phyloP scores from a whole-genome alignment of 2,113 vertebrate genomes.

The Chrysochloris asiatica region DNA sequence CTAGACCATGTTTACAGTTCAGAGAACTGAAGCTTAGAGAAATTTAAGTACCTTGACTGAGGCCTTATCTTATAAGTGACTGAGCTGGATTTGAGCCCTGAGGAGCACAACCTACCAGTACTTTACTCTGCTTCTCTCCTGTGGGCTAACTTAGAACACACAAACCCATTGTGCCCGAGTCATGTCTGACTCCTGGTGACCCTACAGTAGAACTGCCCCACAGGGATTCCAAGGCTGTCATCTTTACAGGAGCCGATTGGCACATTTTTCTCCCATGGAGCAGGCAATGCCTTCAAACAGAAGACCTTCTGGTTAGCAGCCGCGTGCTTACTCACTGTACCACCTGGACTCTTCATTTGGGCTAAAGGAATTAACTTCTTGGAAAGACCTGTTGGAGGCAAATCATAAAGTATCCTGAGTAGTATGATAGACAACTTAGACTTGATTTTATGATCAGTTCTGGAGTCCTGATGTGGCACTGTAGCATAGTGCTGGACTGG shows the following conservation, averaged over 20 bases:
- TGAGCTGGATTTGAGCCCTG: neutral
- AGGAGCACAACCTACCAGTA: neutral
- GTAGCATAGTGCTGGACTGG: too few species aligned
- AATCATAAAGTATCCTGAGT: conserved; percentile 11
- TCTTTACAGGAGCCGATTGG: neutral
- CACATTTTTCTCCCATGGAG: neutral
- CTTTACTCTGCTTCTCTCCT: neutral
- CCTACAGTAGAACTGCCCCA: neutral
- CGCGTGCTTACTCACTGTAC: too few species aligned
- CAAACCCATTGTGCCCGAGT: neutral
- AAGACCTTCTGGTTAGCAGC: neutral
- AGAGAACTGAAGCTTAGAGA: conserved; percentile 4
- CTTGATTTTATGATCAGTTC: neutral
- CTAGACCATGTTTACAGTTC: neutral
- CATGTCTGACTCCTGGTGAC: too few species aligned
- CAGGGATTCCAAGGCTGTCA: neutral
- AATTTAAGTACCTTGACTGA: neutral
- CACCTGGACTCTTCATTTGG: neutral
- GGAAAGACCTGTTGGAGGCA: neutral
- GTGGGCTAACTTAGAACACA: neutral
- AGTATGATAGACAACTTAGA: neutral
- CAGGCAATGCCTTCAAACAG: neutral
- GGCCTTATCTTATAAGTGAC: neutral
- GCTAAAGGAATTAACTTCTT: neutral
- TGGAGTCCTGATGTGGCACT: too few species aligned